These are phyloP conservation scores for Entomobrya proxima DNA, from an alignment of 2,888 invertebrate species.

Conservation along the genomic window DNA sequence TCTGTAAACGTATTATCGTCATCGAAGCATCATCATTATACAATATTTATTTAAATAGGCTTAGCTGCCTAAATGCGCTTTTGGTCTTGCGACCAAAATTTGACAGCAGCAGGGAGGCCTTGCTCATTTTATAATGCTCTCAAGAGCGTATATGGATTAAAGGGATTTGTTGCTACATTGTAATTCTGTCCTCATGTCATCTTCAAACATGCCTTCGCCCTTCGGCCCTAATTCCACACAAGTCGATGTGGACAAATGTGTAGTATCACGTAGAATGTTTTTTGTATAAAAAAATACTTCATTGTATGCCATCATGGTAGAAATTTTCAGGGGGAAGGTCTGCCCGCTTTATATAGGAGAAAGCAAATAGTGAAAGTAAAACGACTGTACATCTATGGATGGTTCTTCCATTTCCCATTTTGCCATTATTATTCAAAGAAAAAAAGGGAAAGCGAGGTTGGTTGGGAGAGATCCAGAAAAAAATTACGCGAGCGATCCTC, in stretches of 20 bases:
- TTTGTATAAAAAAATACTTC: not conserved
- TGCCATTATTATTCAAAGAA: too few relatives aligned
- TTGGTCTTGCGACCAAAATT: not conserved
- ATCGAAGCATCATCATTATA: not conserved
- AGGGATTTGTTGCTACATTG: slow-evolving; percentile 5
- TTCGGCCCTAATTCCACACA: slow-evolving; percentile 4
- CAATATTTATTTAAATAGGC: not conserved
- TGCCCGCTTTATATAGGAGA: too few relatives aligned
- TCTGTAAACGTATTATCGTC: not conserved
- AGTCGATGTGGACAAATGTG: not conserved
- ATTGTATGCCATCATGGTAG: too few relatives aligned
- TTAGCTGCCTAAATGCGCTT: not conserved
- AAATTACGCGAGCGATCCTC: too few relatives aligned
- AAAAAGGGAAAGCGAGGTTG: too few relatives aligned
- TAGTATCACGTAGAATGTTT: not conserved
- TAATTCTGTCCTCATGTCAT: slow-evolving; percentile 10
- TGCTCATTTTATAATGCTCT: not conserved
- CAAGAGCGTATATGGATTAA: slow-evolving; percentile 3
- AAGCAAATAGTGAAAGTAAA: too few relatives aligned
- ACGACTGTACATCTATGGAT: too few relatives aligned
- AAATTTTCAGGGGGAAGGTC: too few relatives aligned
- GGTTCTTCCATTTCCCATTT: too few relatives aligned
- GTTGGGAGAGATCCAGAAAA: too few relatives aligned
- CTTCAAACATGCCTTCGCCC: slow-evolving; percentile 1
- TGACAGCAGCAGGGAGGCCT: not conserved